Evolutionary conservation across 2,888 invertebrate species (phyloP).

Genomic region (Xylota sylvarum): DNA sequence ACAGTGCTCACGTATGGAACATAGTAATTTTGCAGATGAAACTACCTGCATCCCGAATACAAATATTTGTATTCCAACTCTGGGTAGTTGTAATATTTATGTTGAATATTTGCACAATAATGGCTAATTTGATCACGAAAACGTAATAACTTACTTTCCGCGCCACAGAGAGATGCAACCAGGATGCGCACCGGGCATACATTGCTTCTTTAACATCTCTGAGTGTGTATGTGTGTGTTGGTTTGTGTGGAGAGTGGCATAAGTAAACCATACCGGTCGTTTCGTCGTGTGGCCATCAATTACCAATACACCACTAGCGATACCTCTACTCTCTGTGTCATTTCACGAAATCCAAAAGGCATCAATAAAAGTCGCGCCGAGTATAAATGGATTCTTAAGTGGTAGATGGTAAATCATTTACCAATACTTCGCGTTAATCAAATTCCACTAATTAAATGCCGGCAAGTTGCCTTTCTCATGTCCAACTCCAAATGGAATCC

Average conservation of each 20-base stretch:
- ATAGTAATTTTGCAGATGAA: conserved; percentile 59
- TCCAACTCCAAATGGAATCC: conserved; percentile 41
- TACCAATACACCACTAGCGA: conserved; percentile 56
- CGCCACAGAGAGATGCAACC: conserved; percentile 46
- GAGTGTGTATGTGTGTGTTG: conserved; percentile 19
- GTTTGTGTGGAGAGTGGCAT: conserved; percentile 27
- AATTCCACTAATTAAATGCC: conserved; percentile 65
- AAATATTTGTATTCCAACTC: conserved; percentile 73
- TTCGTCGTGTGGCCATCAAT: conserved; percentile 68
- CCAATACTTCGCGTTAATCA: background rate
- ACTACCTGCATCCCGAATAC: conserved; percentile 33
- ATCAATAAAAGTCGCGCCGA: conserved; percentile 16
- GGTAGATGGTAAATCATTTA: conserved; percentile 22
- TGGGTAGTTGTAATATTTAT: conserved; percentile 75
- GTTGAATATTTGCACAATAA: conserved; percentile 79
- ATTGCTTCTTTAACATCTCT: background rate
- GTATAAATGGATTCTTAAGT: conserved; percentile 39
- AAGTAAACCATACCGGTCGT: conserved; percentile 30
- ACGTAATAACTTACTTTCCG: conserved; percentile 74
- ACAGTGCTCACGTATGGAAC: conserved; percentile 68
- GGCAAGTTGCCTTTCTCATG: conserved; percentile 37
- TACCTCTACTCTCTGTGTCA: conserved; percentile 58
- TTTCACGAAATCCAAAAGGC: conserved; percentile 49
- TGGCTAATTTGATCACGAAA: conserved; percentile 82
- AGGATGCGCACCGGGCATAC: conserved; percentile 19